Percentiles rank a stretch among this genome's conserved stretches.
Evolutionary conservation across 2,888 invertebrate genomes (phyloP).

Genomic region (Tetanocera ferruginea): DNA sequence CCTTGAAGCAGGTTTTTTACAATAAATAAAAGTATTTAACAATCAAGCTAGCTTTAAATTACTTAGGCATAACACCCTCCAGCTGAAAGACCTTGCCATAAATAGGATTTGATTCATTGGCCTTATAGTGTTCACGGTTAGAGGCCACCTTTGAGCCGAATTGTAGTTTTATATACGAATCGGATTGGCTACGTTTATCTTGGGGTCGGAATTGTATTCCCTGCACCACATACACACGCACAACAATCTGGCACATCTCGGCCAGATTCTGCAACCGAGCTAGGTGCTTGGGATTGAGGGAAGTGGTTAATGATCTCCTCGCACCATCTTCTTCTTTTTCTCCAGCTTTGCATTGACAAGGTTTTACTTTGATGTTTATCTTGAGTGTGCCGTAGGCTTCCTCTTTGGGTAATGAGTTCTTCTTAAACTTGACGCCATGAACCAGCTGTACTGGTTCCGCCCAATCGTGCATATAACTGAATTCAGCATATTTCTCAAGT

Average conservation of each 20-base stretch:
- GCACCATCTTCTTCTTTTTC: slow-evolving; percentile 48
- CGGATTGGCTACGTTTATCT: slow-evolving; percentile 79
- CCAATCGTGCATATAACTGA: slow-evolving; percentile 77
- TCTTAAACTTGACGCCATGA: slow-evolving; percentile 69
- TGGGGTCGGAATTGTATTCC: slow-evolving; percentile 80
- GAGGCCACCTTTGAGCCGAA: slow-evolving; percentile 77
- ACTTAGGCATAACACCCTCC: slow-evolving; percentile 62
- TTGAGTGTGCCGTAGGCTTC: slow-evolving; percentile 69
- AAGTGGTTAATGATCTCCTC: slow-evolving; percentile 50
- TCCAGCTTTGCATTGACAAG: slow-evolving; percentile 53
- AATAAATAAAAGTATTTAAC: slow-evolving; percentile 63
- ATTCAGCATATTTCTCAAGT: slow-evolving; percentile 78
- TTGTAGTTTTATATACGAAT: slow-evolving; percentile 81
- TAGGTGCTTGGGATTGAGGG: slow-evolving; percentile 56
- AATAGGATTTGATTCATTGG: slow-evolving; percentile 83
- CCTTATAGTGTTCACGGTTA: slow-evolving; percentile 79
- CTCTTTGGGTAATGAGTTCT: slow-evolving; percentile 63
- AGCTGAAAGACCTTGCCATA: slow-evolving; percentile 80
- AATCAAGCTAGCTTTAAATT: background rate
- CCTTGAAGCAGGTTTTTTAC: slow-evolving; percentile 74
- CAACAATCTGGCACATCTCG: slow-evolving; percentile 60
- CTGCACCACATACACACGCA: slow-evolving; percentile 83
- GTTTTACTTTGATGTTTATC: slow-evolving; percentile 59
- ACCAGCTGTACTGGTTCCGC: slow-evolving; percentile 75
- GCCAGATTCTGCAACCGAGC: slow-evolving; percentile 51